These are phyloP conservation scores for Prochilodus magdalenae DNA, from an alignment of 2,113 vertebrate species.

Conservation along the genomic window DNA sequence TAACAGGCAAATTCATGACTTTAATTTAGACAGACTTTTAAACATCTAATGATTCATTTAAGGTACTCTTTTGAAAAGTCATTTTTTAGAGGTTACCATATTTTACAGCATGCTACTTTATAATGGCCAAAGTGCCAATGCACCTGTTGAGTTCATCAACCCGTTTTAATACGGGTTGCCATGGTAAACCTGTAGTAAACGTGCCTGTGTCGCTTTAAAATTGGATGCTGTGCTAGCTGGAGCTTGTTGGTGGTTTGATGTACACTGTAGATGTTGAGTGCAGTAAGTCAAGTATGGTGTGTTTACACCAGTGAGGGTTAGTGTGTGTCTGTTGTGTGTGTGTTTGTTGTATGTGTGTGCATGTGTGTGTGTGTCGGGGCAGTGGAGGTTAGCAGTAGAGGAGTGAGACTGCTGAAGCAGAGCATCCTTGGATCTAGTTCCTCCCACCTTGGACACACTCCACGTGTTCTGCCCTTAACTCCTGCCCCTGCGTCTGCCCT, in stretches of 20 bases:
- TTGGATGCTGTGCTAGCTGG: neutral
- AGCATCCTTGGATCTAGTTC: constrained; percentile 52
- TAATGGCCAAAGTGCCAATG: too few relatives aligned
- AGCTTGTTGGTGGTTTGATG: constrained; percentile 5
- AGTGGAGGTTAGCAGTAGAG: constrained; percentile 37
- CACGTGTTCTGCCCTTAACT: constrained; percentile 56
- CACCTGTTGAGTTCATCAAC: too few relatives aligned
- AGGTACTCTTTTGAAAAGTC: too few relatives aligned
- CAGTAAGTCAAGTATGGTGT: constrained; percentile 2
- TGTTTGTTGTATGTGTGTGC: neutral
- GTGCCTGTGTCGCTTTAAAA: neutral
- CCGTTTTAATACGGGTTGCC: too few relatives aligned
- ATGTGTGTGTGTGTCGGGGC: constrained; percentile 39
- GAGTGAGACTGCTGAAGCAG: constrained; percentile 49
- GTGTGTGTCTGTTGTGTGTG: neutral
- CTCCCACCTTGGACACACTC: constrained; percentile 60
- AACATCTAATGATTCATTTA: too few relatives aligned
- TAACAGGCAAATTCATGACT: too few relatives aligned
- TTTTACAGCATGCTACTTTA: too few relatives aligned
- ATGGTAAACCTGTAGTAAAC: too few relatives aligned
- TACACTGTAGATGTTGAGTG: constrained; percentile 12
- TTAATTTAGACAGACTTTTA: too few relatives aligned
- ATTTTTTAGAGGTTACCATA: too few relatives aligned
- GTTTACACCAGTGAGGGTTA: neutral
- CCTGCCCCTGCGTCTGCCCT: constrained; percentile 44